A percentile compares a stretch with the other conserved stretches of the same genome.
These are phyloP conservation scores for Todiramphus chloris DNA, from an alignment of 2,113 vertebrate genomes.

Conservation along the genomic window DNA sequence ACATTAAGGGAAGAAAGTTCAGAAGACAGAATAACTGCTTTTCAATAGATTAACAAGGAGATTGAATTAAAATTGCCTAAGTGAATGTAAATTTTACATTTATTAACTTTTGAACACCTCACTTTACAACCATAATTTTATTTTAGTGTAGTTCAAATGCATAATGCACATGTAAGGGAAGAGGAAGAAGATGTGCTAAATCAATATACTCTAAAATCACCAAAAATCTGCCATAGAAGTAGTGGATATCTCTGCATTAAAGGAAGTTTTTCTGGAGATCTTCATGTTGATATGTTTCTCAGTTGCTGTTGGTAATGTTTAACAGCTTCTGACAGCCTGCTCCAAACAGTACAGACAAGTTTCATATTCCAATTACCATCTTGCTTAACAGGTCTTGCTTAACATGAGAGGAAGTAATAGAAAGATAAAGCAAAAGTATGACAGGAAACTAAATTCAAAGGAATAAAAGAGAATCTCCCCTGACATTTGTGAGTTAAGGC, in stretches of 20 bases:
- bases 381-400: not conserved
- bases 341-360: not conserved
- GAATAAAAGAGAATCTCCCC: not conserved
- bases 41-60: not conserved
- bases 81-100: not conserved
- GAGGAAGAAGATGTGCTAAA: not conserved
- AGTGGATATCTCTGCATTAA: not conserved
- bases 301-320: not conserved
- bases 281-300: not conserved
- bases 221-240: not conserved
- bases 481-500: not conserved
- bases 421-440: not conserved
- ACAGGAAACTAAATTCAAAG: not conserved
- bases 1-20: not conserved
- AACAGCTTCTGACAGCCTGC: not conserved
- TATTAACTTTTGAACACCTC: not conserved
- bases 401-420: not conserved
- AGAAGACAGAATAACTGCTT: not conserved
- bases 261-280: not conserved
- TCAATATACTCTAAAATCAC: not conserved
- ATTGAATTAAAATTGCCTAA: not conserved
- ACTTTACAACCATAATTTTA: not conserved
- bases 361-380: not conserved
- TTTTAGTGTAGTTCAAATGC: not conserved
- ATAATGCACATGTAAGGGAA: not conserved